Percentiles rank a stretch among this genome's conserved stretches.
Conservation (phyloP, 2,113 vertebrate genomes). For the Jaculus jaculus region DNA sequence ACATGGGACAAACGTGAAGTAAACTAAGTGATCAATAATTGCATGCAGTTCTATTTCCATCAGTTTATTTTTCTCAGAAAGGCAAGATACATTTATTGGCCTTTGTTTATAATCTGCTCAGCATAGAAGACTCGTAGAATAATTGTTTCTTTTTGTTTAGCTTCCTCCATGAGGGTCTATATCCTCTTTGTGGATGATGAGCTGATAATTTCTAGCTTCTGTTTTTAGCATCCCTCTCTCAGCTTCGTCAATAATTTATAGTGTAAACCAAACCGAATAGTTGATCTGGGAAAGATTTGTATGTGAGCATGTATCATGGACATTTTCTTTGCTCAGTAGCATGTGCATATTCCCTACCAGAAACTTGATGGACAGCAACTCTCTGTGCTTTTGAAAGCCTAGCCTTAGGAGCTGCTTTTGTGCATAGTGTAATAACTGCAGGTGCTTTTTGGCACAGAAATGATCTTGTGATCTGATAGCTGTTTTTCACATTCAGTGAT, state of each 20-base stretch:
- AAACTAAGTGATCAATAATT: conserved; percentile 45
- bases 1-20: conserved; percentile 18
- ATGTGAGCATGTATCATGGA: background rate
- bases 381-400: conserved; percentile 74
- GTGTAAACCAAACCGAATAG: background rate
- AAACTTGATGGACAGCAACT: conserved; percentile 33
- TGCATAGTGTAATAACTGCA: conserved; percentile 78
- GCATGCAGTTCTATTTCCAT: conserved; percentile 22
- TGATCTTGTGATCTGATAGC: conserved; percentile 83
- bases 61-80: conserved; percentile 67
- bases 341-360: conserved; percentile 49
- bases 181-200: conserved; percentile 27
- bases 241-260: conserved; percentile 43
- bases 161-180: conserved; percentile 48
- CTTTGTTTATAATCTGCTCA: conserved; percentile 47
- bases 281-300: conserved; percentile 3
- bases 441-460: conserved; percentile 82
- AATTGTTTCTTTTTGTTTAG: conserved; percentile 50
- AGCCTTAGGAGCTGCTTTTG: conserved; percentile 81
- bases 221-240: conserved; percentile 47
- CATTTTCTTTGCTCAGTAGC: conserved; percentile 43
- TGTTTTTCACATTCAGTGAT: conserved; percentile 82
- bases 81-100: conserved; percentile 56
- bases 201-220: conserved; percentile 63
- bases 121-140: conserved; percentile 24